These are phyloP conservation scores for Cathartes aura DNA, from an alignment of 2,113 vertebrate species.

Conservation along the genomic window DNA sequence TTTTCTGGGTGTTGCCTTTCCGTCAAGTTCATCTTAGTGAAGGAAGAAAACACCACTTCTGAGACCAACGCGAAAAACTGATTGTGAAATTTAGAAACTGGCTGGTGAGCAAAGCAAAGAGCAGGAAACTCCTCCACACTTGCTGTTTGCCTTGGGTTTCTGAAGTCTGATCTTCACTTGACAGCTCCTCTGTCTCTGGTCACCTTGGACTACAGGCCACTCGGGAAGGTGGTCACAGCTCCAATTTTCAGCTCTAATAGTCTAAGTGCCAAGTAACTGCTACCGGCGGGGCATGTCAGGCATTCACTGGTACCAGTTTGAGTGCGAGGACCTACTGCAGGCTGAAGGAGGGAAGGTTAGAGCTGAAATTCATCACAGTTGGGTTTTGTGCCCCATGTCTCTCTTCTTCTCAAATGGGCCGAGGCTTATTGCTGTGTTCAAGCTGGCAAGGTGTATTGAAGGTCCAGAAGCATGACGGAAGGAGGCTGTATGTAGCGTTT, in stretches of 20 bases:
- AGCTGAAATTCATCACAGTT: background rate
- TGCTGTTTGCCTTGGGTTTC: background rate
- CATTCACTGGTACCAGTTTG: background rate
- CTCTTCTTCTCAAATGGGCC: background rate
- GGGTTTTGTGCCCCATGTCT: background rate
- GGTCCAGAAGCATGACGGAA: background rate
- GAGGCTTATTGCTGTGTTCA: background rate
- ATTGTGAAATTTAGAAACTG: background rate
- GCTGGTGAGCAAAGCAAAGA: background rate
- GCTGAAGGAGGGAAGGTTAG: background rate
- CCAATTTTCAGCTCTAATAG: background rate
- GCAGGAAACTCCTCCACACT: background rate
- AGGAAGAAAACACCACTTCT: background rate
- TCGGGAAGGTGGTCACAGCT: background rate
- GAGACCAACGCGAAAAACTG: background rate
- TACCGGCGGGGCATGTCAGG: background rate
- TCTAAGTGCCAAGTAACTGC: background rate
- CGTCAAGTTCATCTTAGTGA: background rate
- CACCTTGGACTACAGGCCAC: background rate
- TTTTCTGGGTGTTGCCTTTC: background rate
- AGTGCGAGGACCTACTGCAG: background rate
- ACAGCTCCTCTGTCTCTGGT: background rate
- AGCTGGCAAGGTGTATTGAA: background rate
- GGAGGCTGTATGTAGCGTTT: background rate
- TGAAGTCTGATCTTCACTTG: background rate